Percentiles rank a stretch among this genome's conserved stretches.
Conservation (phyloP, 2,888 invertebrate species). For the Drosophila paranaensis region DNA sequence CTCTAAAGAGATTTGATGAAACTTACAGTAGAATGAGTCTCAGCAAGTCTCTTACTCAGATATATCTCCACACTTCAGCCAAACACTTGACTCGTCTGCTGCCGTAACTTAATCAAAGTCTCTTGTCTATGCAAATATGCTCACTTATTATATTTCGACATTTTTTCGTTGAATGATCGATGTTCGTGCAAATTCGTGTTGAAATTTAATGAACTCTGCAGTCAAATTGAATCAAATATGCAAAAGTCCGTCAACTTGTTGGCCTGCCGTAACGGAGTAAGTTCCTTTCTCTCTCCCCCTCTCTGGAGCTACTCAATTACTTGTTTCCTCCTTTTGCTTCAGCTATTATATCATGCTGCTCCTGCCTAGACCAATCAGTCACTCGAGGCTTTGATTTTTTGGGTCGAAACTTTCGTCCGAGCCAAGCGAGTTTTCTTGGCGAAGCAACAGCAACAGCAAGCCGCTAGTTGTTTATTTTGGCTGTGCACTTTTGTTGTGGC, state of each 20-base stretch:
- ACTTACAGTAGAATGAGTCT: too few relatives aligned
- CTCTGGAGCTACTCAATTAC: conserved; percentile 22
- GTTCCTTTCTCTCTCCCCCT: background rate
- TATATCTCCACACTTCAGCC: background rate
- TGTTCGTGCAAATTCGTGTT: conserved; percentile 33
- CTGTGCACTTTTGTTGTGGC: conserved; percentile 31
- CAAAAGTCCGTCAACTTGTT: conserved; percentile 44
- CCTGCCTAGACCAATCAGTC: conserved; percentile 35
- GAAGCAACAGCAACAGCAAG: conserved; percentile 9
- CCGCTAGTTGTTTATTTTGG: conserved; percentile 31
- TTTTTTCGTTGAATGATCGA: conserved; percentile 34
- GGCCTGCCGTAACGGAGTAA: conserved; percentile 12
- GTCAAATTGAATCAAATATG: conserved; percentile 45
- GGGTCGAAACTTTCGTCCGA: conserved; percentile 5
- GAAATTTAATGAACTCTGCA: conserved; percentile 39
- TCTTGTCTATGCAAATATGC: conserved; percentile 9
- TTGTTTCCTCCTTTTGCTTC: conserved; percentile 7
- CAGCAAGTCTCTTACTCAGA: too few relatives aligned
- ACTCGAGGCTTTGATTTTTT: conserved; percentile 34
- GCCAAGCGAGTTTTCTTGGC: conserved; percentile 22
- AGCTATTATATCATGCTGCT: conserved; percentile 36
- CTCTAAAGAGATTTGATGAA: too few relatives aligned
- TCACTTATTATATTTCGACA: conserved; percentile 23
- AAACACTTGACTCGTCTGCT: background rate
- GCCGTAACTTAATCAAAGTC: background rate